Evolutionary conservation across 2,888 invertebrate species (phyloP), one percentile per base, ranked within the genome.

Genomic region (Acanthosepion pharaonis): DNA sequence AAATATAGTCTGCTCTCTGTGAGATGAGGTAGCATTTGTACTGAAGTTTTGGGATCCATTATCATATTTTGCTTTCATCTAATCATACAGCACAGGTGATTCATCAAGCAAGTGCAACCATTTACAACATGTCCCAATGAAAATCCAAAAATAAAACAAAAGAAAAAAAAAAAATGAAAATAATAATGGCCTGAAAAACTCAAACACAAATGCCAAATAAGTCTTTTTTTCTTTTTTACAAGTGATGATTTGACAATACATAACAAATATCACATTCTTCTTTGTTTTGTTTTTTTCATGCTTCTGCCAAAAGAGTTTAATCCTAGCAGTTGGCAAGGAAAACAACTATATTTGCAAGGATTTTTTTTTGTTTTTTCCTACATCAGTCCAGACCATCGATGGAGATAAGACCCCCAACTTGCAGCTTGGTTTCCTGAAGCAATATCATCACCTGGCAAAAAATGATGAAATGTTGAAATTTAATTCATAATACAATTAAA

Each of bases 361-460:
- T 78, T n/a, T 28, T 78, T 78, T 78, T 78, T 78, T n/a, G 8
- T 78, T 78, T 78, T 78, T 33, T 51, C 20, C n/a, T 92, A 93
- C 51, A n/a, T 93, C 8, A 97, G 95, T 23, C 97, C 97, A 2
- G 97, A 97, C 97, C 97, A 97, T 93, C 97, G 95, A 94, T 97
- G 97, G 8, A 97, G 96, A 95, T 97, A 97, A 6, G 96, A 95
- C 3, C 97, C 96, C 97, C 97, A 97, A 1, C 97, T 96, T 28
- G 95, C 95, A 33, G 91, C 95, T 64, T 95, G 95, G 91, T 95
- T 95, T 48, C 95, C 95, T 49, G 92, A 15, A 51, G 28, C 23
- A 5, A 0, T 95, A 20, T 96, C 96, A n/a, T 96, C 97, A 94
- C 97, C 97, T 97, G 95, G 8, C 96, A 95, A 64, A 92, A 55